Evolutionary conservation across 1,140 invertebrate genomes (phyloP), one percentile per base, ranked within the genome.

Genomic region (Pseudoatta argentina): DNA sequence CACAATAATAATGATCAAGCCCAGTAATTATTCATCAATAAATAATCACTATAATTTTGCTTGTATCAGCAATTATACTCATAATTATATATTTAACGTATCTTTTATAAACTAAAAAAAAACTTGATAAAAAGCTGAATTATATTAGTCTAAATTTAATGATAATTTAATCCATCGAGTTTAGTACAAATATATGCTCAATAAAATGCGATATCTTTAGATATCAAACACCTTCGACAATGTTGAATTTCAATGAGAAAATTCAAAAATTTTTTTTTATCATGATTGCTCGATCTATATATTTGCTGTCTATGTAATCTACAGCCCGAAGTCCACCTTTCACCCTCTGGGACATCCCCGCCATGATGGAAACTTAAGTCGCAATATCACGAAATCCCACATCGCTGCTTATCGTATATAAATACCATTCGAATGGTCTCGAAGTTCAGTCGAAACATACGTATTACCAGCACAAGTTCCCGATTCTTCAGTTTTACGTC

Each of bases 361-460:
- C 34, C 21, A 14, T 6, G 51, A 87, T 44, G 64, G 51, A 53
- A 85, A 72, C 30, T 53, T 53, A 57, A 79, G 63, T 57, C 57
- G 78, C 79, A 21, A 12, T 77, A 78, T 86, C 77, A 4, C 24
- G 59, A n/a, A 73, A 75, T 78, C n/a, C 44, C 51, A 61, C 55
- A 72, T 87, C 67, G 39, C 24, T 64, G 24, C 48, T 66, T 67
- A 39, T 18, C 73, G 55, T 16, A 27, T 91, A 91, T 91, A 91
- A 91, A 90, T 88, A 91, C 79, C 86, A 88, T 87, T 64, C 30
- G 30, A 18, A 53, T 12, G 27, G 66, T 24, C 12, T 66, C 63
- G 21, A 79, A 53, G 64, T 61, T 91, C 87, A 91, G 90, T 91
- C 24, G 6, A 18, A 51, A 51, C 39, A 7, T 12, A 61, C 78